Evolutionary conservation across 1,140 invertebrate genomes (phyloP).

Genomic region (Dysdera silvatica): DNA sequence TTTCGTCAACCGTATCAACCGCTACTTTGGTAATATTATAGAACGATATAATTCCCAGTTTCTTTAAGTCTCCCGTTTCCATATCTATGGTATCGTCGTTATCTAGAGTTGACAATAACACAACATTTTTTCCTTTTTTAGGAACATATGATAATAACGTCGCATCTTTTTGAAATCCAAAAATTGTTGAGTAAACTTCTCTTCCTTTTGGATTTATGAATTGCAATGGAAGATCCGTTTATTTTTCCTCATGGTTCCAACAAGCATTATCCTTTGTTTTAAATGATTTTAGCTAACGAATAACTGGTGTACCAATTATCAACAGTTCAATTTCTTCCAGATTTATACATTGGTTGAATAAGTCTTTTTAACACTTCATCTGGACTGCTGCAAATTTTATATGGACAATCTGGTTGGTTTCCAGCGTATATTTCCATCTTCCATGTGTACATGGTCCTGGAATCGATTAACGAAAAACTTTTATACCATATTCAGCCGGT

Average conservation of each 20-base stretch:
- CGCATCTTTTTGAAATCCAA: conserved; percentile 18
- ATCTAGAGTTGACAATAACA: conserved; percentile 32
- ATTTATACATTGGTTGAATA: neutral
- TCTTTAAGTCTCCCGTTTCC: conserved; percentile 29
- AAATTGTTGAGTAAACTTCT: conserved; percentile 15
- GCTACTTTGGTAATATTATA: conserved; percentile 47
- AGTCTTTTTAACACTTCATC: conserved; percentile 6
- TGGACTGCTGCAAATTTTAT: conserved; percentile 1
- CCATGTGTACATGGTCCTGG: conserved; percentile 26
- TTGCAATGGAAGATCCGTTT: conserved; percentile 29
- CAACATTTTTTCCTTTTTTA: conserved; percentile 33
- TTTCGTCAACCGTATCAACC: conserved; percentile 46
- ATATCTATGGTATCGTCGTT: conserved; percentile 27
- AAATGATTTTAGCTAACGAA: conserved; percentile 14
- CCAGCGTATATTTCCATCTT: conserved; percentile 32
- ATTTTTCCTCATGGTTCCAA: conserved; percentile 26
- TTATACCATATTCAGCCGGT: conserved; percentile 34
- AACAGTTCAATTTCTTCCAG: conserved; percentile 17
- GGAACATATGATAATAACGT: conserved; percentile 32
- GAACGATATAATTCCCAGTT: conserved; percentile 42
- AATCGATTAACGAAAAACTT: conserved; percentile 31
- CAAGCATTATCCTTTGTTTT: conserved; percentile 17
- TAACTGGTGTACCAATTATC: conserved; percentile 31
- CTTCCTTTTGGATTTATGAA: conserved; percentile 8
- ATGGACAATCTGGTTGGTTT: conserved; percentile 26